phyloP scores from a whole-genome alignment of 2,797 vertebrate species.

The Acrossocheilus fasciatus region DNA sequence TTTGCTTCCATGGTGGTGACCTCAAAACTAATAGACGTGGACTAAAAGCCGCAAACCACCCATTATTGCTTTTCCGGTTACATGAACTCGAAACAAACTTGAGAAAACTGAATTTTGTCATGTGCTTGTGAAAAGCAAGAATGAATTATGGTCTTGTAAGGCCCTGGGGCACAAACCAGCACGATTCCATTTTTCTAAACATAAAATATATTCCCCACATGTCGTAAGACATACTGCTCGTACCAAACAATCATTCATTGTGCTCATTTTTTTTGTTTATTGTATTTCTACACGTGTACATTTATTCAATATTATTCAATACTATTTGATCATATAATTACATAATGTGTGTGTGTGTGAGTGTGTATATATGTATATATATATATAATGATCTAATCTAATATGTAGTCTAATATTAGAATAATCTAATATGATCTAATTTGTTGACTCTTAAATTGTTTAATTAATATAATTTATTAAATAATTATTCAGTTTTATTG shows the following conservation, averaged over 20 bases:
- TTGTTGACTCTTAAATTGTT: neutral
- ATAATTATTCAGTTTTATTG: neutral
- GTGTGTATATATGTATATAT: too few species aligned
- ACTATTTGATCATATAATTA: neutral
- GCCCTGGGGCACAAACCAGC: neutral
- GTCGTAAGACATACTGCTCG: neutral
- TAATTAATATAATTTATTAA: neutral
- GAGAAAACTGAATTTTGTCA: constrained; percentile 2
- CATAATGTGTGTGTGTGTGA: too few species aligned
- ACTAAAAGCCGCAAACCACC: neutral
- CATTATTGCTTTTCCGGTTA: neutral
- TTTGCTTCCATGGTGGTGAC: neutral
- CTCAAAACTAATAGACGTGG: neutral
- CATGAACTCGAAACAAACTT: constrained; percentile 10
- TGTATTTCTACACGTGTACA: neutral
- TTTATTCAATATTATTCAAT: neutral
- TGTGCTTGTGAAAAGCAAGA: neutral
- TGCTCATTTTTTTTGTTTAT: neutral
- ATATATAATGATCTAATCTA: neutral
- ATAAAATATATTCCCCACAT: neutral
- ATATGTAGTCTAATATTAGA: too few species aligned
- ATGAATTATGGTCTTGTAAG: constrained; percentile 13
- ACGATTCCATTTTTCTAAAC: neutral
- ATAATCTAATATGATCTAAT: neutral
- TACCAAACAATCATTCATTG: neutral